Percentiles rank a stretch among this genome's conserved stretches.
Conservation (phyloP, 2,797 vertebrate species). For the Hoplostethus atlanticus region DNA sequence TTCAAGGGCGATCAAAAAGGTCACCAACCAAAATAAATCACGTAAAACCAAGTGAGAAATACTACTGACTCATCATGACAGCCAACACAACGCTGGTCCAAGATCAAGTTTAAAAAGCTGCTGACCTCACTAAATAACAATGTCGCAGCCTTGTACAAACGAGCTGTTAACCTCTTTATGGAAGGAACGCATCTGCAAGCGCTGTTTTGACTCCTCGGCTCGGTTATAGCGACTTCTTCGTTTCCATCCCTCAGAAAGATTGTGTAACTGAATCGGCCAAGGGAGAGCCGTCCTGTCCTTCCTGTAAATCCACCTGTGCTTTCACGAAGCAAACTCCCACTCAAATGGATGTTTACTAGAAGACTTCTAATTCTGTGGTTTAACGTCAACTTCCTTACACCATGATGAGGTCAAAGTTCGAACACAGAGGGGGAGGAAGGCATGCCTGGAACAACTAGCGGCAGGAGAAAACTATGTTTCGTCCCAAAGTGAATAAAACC, state of each 20-base stretch:
- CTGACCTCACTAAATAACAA: constrained; percentile 19
- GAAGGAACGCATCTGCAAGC: background rate
- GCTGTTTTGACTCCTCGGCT: constrained; percentile 33
- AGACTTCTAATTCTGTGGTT: constrained; percentile 44
- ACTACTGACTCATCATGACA: constrained; percentile 14
- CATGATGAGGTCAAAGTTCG: constrained; percentile 67
- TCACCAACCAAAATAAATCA: constrained; percentile 42
- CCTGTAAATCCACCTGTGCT: constrained; percentile 5
- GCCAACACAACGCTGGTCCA: constrained; percentile 9
- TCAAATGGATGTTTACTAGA: background rate
- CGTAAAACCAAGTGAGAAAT: constrained; percentile 28
- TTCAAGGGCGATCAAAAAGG: constrained; percentile 40
- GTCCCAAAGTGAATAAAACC: constrained; percentile 52
- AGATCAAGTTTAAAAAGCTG: constrained; percentile 20
- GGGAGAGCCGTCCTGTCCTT: constrained; percentile 11
- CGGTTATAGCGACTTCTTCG: constrained; percentile 32
- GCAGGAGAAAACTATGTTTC: constrained; percentile 69
- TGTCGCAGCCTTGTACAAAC: constrained; percentile 32
- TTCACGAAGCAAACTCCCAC: constrained; percentile 51
- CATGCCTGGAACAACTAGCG: background rate
- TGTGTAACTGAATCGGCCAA: constrained; percentile 18
- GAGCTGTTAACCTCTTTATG: constrained; percentile 17
- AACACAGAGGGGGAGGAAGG: constrained; percentile 30
- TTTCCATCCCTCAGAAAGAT: constrained; percentile 33
- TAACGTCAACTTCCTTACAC: constrained; percentile 47